phyloP scores from a whole-genome alignment of 2,888 invertebrate species.

The Eilema caniola region DNA sequence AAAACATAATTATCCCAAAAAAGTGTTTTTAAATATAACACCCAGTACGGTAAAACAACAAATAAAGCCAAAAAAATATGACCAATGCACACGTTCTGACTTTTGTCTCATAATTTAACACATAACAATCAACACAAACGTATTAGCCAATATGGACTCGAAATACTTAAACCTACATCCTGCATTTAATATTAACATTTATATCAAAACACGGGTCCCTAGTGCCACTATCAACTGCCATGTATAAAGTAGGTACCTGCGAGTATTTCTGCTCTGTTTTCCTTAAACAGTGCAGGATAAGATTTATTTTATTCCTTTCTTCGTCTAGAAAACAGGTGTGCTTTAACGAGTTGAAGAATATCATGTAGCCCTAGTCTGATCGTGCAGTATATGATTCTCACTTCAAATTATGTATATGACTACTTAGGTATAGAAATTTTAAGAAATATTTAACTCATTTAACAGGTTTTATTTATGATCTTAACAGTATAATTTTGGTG shows the following conservation, averaged over 20 bases:
- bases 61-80: too few species aligned
- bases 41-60: too few species aligned
- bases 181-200: slow-evolving; percentile 12
- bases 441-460: background rate
- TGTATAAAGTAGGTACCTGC: slow-evolving; percentile 19
- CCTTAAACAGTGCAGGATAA: slow-evolving; percentile 34
- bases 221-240: background rate
- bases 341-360: slow-evolving; percentile 35
- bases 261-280: slow-evolving; percentile 31
- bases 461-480: too few species aligned
- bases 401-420: slow-evolving; percentile 20
- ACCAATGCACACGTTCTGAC: background rate
- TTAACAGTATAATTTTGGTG: too few species aligned
- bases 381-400: slow-evolving; percentile 17
- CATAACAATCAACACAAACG: background rate
- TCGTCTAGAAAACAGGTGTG: slow-evolving; percentile 47
- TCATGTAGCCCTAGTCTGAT: slow-evolving; percentile 32
- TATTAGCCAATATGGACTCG: background rate
- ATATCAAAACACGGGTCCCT: slow-evolving; percentile 21
- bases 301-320: slow-evolving; percentile 39
- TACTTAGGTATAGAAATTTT: background rate
- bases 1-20: slow-evolving; percentile 8
- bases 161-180: background rate
- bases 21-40: background rate
- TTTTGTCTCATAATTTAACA: background rate